A percentile compares a stretch with the other conserved stretches of the same genome.
Evolutionary conservation across 1,140 invertebrate genomes (phyloP).

Genomic region (Drosophila lowei): DNA sequence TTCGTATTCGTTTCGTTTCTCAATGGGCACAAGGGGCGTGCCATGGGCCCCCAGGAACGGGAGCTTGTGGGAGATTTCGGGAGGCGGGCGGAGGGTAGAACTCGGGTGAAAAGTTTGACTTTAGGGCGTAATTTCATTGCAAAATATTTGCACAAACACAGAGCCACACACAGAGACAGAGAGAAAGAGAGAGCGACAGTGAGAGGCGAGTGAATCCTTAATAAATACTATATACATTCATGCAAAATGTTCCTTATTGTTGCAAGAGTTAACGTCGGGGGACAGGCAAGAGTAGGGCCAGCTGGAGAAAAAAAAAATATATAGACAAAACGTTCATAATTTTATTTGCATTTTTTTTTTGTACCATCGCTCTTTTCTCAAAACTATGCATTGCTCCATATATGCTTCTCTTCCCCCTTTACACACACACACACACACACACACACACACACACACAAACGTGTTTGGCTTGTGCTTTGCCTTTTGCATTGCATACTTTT

Average conservation of each 20-base stretch:
- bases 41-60: neutral
- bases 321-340: slow-evolving; percentile 63
- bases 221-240: slow-evolving; percentile 60
- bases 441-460: slow-evolving; percentile 19
- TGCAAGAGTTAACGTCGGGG: slow-evolving; percentile 40
- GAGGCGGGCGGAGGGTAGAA: slow-evolving; percentile 5
- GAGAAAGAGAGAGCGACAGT: slow-evolving; percentile 4
- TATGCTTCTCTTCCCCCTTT: neutral
- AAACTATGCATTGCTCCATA: slow-evolving; percentile 46
- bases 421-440: too few species aligned
- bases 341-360: slow-evolving; percentile 57
- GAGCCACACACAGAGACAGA: slow-evolving; percentile 15
- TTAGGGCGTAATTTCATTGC: slow-evolving; percentile 78
- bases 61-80: slow-evolving; percentile 15
- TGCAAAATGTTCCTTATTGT: slow-evolving; percentile 47
- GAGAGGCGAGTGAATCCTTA: slow-evolving; percentile 55
- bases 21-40: slow-evolving; percentile 12
- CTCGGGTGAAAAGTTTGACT: slow-evolving; percentile 64
- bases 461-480: slow-evolving; percentile 37
- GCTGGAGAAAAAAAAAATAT: slow-evolving; percentile 24
- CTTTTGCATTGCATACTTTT: slow-evolving; percentile 48
- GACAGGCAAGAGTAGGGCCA: slow-evolving; percentile 4
- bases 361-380: slow-evolving; percentile 10
- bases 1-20: slow-evolving; percentile 44
- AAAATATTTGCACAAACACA: slow-evolving; percentile 62